Percentiles rank a stretch among this genome's conserved stretches.
These are phyloP conservation scores for Anoplophora glabripennis DNA, from an alignment of 1,140 invertebrate species.

Conservation along the genomic window DNA sequence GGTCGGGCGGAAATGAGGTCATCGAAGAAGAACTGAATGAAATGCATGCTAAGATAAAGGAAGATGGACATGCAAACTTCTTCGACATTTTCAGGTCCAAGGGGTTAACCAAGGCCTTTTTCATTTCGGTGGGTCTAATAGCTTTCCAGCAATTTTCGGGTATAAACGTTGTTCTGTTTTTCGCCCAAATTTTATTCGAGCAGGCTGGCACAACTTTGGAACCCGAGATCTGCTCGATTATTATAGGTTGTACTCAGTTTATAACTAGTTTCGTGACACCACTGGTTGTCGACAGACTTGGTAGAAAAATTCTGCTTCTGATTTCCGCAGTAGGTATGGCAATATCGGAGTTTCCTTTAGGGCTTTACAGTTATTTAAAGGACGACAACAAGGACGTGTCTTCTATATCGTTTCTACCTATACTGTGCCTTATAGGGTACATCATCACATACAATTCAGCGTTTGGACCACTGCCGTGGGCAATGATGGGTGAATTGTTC, in stretches of 20 bases:
- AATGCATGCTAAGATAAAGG: slow-evolving; percentile 24
- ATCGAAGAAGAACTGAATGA: slow-evolving; percentile 38
- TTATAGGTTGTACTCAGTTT: slow-evolving; percentile 72
- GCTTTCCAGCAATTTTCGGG: slow-evolving; percentile 75
- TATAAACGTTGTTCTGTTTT: slow-evolving; percentile 81
- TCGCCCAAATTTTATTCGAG: slow-evolving; percentile 68
- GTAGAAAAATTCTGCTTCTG: slow-evolving; percentile 68
- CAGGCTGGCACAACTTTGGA: slow-evolving; percentile 58
- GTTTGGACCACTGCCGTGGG: slow-evolving; percentile 79
- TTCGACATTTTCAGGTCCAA: slow-evolving; percentile 57
- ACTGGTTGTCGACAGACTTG: slow-evolving; percentile 69
- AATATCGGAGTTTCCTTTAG: slow-evolving; percentile 38
- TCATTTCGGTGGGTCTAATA: slow-evolving; percentile 67
- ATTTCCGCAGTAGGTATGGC: slow-evolving; percentile 64
- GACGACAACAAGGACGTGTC: slow-evolving; percentile 23
- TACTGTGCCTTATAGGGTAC: slow-evolving; percentile 33
- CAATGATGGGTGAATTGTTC: slow-evolving; percentile 79
- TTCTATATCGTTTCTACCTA: slow-evolving; percentile 32
- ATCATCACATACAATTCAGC: slow-evolving; percentile 50
- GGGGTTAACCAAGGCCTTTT: slow-evolving; percentile 61
- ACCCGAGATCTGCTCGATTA: slow-evolving; percentile 65
- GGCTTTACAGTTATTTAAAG: slow-evolving; percentile 36
- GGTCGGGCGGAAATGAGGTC: slow-evolving; percentile 52
- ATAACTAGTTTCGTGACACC: slow-evolving; percentile 66
- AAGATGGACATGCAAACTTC: slow-evolving; percentile 47